A percentile compares a stretch with the other conserved stretches of the same genome.
Conservation (phyloP, 2,888 invertebrate genomes). For the Taphrorychus bicolor region DNA sequence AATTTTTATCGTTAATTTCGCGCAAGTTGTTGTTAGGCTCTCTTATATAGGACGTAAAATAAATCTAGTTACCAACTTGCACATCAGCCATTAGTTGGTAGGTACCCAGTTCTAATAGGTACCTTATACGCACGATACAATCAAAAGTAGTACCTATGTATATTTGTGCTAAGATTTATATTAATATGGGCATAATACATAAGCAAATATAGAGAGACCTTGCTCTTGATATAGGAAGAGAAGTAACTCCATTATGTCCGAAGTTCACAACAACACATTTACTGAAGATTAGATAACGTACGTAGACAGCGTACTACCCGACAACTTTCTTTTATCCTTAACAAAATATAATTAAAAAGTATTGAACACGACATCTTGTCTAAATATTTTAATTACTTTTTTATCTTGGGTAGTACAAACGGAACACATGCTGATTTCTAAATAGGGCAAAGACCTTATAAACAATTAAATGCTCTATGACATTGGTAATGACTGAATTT, state of each 20-base stretch:
- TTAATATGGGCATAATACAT: too few relatives aligned
- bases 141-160: too few relatives aligned
- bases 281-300: background rate
- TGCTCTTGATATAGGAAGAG: background rate
- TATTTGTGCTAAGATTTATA: too few relatives aligned
- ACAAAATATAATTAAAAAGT: background rate
- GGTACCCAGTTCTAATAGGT: too few relatives aligned
- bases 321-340: background rate
- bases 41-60: background rate
- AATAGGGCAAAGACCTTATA: background rate
- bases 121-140: too few relatives aligned
- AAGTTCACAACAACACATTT: background rate
- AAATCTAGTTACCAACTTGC: too few relatives aligned
- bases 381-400: background rate
- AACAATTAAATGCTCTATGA: background rate
- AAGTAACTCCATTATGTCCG: background rate
- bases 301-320: background rate
- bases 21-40: background rate
- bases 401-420: background rate
- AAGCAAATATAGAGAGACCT: too few relatives aligned
- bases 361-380: background rate
- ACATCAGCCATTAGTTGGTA: too few relatives aligned
- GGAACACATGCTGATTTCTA: background rate
- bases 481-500: background rate
- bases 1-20: conserved; percentile 32